Evolutionary conservation across 2,797 vertebrate species (phyloP).

Genomic region (Artibeus lituratus): DNA sequence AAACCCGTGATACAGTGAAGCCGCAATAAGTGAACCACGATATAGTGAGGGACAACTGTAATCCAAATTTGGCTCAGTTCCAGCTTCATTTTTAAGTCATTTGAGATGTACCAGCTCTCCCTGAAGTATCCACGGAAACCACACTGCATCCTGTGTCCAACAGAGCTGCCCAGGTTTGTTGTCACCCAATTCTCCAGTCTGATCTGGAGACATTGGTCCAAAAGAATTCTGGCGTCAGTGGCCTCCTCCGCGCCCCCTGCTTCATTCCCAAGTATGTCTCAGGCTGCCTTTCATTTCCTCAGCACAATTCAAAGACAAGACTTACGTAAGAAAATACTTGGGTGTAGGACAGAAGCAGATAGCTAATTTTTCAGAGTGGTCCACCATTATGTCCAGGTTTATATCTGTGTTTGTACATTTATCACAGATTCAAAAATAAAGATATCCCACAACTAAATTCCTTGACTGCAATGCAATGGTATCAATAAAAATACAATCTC

Average conservation of each 20-base stretch:
- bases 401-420: not conserved
- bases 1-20: too few relatives aligned
- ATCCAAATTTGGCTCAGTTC: not conserved
- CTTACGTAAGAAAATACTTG: not conserved
- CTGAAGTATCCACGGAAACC: not conserved
- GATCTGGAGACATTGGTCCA: not conserved
- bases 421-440: not conserved
- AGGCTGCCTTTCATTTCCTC: not conserved
- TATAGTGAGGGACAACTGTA: too few relatives aligned
- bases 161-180: not conserved
- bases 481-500: not conserved
- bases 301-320: not conserved
- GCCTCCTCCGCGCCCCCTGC: rapidly evolving
- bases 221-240: not conserved
- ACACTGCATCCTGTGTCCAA: not conserved
- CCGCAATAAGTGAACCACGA: too few relatives aligned
- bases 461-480: not conserved
- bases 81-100: not conserved
- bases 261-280: not conserved
- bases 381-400: not conserved
- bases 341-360: not conserved
- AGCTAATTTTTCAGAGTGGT: not conserved
- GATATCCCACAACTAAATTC: not conserved
- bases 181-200: not conserved
- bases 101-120: not conserved